Evolutionary conservation across 30 jellyfish, hydroid and myxozoan species (phyloP).

Genomic region (Clytia hemisphaerica): DNA sequence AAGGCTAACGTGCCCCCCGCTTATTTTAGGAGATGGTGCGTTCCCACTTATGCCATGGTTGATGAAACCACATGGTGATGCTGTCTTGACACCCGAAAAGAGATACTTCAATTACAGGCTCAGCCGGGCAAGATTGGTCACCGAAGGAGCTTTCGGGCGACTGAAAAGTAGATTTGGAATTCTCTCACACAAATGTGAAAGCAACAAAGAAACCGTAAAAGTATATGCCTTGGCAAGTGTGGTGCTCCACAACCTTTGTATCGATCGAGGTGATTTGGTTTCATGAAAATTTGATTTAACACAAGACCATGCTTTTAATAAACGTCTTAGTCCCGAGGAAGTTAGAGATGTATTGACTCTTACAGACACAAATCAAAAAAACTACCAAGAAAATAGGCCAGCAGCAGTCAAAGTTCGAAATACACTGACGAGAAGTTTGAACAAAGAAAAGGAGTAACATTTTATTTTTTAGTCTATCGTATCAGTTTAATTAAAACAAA

Average conservation of each 20-base stretch:
- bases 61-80: slow-evolving; percentile 56
- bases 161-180: slow-evolving; percentile 37
- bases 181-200: slow-evolving; percentile 51
- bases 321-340: not conserved
- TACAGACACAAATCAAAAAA: no score
- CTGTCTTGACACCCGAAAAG: slow-evolving; percentile 34
- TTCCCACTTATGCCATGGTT: slow-evolving; percentile 55
- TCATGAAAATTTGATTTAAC: slow-evolving; percentile 43
- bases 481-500: no score
- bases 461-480: no score
- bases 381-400: not conserved
- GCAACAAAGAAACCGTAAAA: slow-evolving; percentile 45
- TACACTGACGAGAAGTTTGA: not conserved
- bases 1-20: slow-evolving; percentile 27
- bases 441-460: no score
- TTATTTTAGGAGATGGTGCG: slow-evolving; percentile 52
- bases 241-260: slow-evolving; percentile 48
- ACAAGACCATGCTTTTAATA: slow-evolving; percentile 21
- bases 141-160: slow-evolving; percentile 55
- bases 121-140: slow-evolving; percentile 49
- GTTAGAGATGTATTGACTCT: not conserved
- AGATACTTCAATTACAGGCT: slow-evolving; percentile 54
- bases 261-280: slow-evolving; percentile 38
- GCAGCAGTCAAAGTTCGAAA: not conserved
- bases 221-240: slow-evolving; percentile 49